These are phyloP conservation scores for Dynastes tityus DNA, from an alignment of 2,888 invertebrate species.

Conservation along the genomic window DNA sequence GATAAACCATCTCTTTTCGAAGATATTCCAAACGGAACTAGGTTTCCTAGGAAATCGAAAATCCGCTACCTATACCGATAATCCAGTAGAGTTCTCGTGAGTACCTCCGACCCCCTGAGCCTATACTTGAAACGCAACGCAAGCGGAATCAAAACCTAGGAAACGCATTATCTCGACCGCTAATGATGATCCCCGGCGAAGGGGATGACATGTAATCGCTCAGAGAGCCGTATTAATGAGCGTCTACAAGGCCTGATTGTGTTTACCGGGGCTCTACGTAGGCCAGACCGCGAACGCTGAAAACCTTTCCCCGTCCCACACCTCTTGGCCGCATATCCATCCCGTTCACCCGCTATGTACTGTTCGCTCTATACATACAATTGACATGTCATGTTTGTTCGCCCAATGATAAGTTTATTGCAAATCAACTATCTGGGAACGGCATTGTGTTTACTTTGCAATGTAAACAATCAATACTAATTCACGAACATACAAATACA, in stretches of 20 bases:
- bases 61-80: too few species aligned
- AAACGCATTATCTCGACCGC: constrained; percentile 52
- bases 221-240: constrained; percentile 52
- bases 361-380: constrained; percentile 50
- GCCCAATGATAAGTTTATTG: constrained; percentile 68
- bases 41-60: too few species aligned
- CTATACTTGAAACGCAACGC: constrained; percentile 7
- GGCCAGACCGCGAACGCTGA: constrained; percentile 16
- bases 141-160: constrained; percentile 29
- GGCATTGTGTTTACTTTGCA: constrained; percentile 62
- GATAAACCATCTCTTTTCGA: too few species aligned
- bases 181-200: constrained; percentile 51
- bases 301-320: background rate
- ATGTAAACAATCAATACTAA: constrained; percentile 66
- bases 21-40: too few species aligned
- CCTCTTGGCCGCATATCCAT: background rate
- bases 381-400: constrained; percentile 68
- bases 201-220: constrained; percentile 46
- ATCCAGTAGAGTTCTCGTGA: background rate
- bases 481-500: constrained; percentile 60
- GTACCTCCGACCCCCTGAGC: background rate
- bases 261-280: constrained; percentile 54
- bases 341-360: background rate
- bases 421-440: constrained; percentile 62
- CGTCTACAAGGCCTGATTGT: constrained; percentile 54